A percentile compares a stretch with the other conserved stretches of the same genome.
These are phyloP conservation scores for Aspidapion aeneum DNA, from an alignment of 2,888 invertebrate genomes.

Conservation along the genomic window DNA sequence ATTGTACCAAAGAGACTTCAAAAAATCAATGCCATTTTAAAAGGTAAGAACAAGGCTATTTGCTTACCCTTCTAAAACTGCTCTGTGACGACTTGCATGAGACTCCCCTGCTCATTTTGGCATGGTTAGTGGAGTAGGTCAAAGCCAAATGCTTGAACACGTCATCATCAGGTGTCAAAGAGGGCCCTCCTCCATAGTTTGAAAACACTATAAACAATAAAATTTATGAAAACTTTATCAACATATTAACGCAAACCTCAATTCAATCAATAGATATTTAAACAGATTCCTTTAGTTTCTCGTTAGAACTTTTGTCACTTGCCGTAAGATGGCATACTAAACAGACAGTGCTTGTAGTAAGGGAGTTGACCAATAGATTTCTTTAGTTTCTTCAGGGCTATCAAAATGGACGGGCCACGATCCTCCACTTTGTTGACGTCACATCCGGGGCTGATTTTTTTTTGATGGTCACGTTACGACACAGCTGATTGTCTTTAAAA, in stretches of 20 bases:
- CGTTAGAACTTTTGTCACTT: not conserved
- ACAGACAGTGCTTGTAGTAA: too few relatives aligned
- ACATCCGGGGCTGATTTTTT: too few relatives aligned
- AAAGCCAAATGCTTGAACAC: conserved; percentile 83
- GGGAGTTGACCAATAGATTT: too few relatives aligned
- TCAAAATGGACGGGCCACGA: too few relatives aligned
- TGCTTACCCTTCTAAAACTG: conserved; percentile 60
- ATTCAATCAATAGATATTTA: conserved; percentile 1
- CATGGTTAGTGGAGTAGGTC: conserved; percentile 83
- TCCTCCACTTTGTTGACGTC: too few relatives aligned
- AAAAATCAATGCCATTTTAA: too few relatives aligned
- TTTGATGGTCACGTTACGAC: too few relatives aligned
- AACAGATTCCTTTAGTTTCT: not conserved
- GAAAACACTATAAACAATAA: conserved; percentile 70
- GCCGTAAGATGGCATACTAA: not conserved
- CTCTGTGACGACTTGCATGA: conserved; percentile 75
- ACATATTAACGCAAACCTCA: not conserved
- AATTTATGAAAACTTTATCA: too few relatives aligned
- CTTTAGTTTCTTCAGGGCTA: too few relatives aligned
- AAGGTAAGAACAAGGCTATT: too few relatives aligned
- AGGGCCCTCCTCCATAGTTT: conserved; percentile 77
- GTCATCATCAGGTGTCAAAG: conserved; percentile 88
- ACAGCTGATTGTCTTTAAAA: too few relatives aligned
- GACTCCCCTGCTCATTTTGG: conserved; percentile 82
- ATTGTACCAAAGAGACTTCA: too few relatives aligned